Evolutionary conservation across 2,113 vertebrate species (phyloP).

Genomic region (Crotophaga sulcirostris): DNA sequence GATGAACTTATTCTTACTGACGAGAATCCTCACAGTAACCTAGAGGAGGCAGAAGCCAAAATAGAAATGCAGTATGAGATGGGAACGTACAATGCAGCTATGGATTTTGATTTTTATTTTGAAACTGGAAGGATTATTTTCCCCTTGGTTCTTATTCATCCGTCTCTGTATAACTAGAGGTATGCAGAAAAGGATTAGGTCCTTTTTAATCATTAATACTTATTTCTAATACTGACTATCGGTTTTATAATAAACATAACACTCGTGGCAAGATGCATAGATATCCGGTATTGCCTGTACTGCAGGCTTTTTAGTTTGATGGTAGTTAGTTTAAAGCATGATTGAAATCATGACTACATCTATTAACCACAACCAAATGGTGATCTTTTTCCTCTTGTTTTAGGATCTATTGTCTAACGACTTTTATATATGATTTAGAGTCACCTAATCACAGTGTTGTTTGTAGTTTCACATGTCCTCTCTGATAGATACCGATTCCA

Average conservation of each 20-base stretch:
- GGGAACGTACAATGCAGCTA: background rate
- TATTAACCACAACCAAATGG: background rate
- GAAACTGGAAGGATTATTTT: background rate
- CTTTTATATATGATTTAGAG: constrained; percentile 1
- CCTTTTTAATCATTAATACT: background rate
- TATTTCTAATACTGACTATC: background rate
- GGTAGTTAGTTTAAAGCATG: background rate
- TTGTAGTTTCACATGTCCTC: background rate
- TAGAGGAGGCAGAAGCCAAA: background rate
- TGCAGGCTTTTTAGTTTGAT: background rate
- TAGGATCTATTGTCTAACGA: background rate
- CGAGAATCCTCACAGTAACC: background rate
- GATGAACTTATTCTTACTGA: background rate
- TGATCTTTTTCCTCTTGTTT: background rate
- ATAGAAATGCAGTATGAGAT: background rate
- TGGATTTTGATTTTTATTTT: background rate
- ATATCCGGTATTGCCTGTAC: background rate
- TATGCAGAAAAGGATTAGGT: background rate
- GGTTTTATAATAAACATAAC: background rate
- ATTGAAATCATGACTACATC: background rate
- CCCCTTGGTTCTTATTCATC: background rate
- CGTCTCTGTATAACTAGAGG: background rate
- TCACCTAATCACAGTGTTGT: background rate
- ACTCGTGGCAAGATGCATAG: background rate
- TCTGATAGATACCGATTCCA: background rate